Evolutionary conservation across 2,797 vertebrate genomes (phyloP), one percentile per base, ranked within the genome.

Genomic region (Syndactyla subalaris): DNA sequence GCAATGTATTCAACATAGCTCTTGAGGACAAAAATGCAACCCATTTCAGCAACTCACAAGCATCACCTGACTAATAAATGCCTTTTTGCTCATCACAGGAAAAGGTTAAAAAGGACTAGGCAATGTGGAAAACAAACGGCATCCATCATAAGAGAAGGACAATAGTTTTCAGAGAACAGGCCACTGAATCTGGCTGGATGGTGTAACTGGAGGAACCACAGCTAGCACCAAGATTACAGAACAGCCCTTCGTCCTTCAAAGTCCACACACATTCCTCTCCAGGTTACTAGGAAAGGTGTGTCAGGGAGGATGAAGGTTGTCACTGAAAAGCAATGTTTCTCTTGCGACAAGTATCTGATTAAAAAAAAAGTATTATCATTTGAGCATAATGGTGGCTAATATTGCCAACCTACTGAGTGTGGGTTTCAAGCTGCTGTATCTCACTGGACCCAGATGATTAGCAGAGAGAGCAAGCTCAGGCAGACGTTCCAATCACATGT

Each of bases 351-450:
- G n/a, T 14, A 76, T 24, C 15, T 26, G 9, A 76, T 26, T 55
- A 2, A 22, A 59, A 70, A 76, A 76, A 46, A n/a, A 17, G 6
- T 12, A 38, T 24, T 10, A 68, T n/a, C 5, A 23, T 26, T 51
- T 66, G 8, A 91, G 46, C 10, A n/a, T 84, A 67, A 63, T 20
- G 15, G 70, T 46, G 9, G 36, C 23, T 46, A 61, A 29, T 17
- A 32, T 5, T 51, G 36, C n/a, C 38, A 71, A 4, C 5, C 14
- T 14, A 22, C 0, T 15, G 1, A 1, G 26, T 3, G 6, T 24
- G 16, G 29, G 70, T 45, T 72, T 84, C 49, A 71, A 54, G 19
- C 16, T 51, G 34, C 36, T 67, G 48, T 38, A 65, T 68, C 32
- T 41, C 58, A 72, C 29, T 67, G 32, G 23, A 65, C n/a, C 9